Conservation (phyloP, 1,140 invertebrate genomes). For the Aethina tumida region DNA sequence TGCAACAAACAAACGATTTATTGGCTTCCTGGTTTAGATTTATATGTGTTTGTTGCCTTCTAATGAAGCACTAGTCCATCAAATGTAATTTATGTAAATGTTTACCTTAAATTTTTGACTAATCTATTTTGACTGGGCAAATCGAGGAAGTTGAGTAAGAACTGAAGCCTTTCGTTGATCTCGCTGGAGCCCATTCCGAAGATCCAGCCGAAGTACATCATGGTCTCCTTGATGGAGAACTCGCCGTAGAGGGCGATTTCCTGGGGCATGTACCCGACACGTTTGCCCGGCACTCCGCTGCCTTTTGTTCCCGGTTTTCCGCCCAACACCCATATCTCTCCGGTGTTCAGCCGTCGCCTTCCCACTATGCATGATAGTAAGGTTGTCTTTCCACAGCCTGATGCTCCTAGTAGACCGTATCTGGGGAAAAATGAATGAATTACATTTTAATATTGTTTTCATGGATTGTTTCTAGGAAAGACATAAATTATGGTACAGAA, state of each 20-base stretch:
- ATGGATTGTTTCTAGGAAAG: too few species aligned
- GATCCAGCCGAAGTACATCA: constrained; percentile 95
- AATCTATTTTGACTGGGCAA: constrained; percentile 73
- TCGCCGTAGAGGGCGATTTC: constrained; percentile 92
- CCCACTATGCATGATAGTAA: constrained; percentile 82
- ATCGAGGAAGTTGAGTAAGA: constrained; percentile 83
- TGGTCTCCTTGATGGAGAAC: constrained; percentile 89
- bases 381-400: constrained; percentile 79
- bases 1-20: constrained; percentile 41
- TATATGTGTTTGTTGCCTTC: too few species aligned
- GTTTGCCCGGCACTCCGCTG: constrained; percentile 78
- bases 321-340: constrained; percentile 79
- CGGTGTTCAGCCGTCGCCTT: constrained; percentile 65
- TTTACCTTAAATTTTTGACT: constrained; percentile 62
- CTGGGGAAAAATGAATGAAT: constrained; percentile 50
- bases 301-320: constrained; percentile 70
- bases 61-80: not conserved
- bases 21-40: too few species aligned
- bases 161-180: constrained; percentile 72
- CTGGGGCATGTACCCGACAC: constrained; percentile 76
- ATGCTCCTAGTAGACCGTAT: constrained; percentile 79
- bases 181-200: constrained; percentile 78
- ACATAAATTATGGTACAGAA: too few species aligned
- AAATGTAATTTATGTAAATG: not conserved
- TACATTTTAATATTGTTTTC: too few species aligned